Percentiles rank a stretch among this genome's conserved stretches.
Evolutionary conservation across 1,140 invertebrate genomes (phyloP).

Genomic region (Apis florea): DNA sequence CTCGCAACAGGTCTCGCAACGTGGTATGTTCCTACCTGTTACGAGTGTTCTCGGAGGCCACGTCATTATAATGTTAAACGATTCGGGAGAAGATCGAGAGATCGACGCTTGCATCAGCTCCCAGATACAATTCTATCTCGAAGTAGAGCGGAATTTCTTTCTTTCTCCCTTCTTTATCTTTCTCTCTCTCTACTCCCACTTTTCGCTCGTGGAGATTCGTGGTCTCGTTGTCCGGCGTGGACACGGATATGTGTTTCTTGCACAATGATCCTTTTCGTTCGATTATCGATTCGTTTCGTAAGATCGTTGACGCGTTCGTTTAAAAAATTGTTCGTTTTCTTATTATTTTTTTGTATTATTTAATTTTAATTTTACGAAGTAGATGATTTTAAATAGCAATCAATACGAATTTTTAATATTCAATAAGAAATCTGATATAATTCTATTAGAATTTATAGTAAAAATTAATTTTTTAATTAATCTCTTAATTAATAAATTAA

Average conservation of each 20-base stretch:
- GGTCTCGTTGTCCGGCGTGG: background rate
- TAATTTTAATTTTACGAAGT: background rate
- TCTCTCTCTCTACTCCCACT: background rate
- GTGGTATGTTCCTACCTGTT: slow-evolving; percentile 64
- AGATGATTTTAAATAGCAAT: background rate
- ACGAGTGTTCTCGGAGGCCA: slow-evolving; percentile 55
- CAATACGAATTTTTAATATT: background rate
- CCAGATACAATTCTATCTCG: slow-evolving; percentile 3
- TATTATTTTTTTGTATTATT: background rate
- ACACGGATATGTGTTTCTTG: background rate
- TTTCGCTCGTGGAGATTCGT: background rate
- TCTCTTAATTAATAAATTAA: no score
- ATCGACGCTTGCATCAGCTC: slow-evolving; percentile 44
- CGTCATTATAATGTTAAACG: slow-evolving; percentile 66
- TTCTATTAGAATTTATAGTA: no score
- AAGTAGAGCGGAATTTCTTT: slow-evolving; percentile 32
- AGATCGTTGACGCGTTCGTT: background rate
- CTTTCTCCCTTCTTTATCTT: background rate
- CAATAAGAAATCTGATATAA: no score
- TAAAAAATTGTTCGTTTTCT: background rate
- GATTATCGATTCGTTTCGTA: slow-evolving; percentile 11
- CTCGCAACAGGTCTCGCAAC: slow-evolving; percentile 58
- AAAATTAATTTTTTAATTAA: no score
- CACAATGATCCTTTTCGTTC: background rate
- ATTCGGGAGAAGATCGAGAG: slow-evolving; percentile 49